phyloP scores from a whole-genome alignment of 2,888 invertebrate genomes.

The Carabus problematicus region DNA sequence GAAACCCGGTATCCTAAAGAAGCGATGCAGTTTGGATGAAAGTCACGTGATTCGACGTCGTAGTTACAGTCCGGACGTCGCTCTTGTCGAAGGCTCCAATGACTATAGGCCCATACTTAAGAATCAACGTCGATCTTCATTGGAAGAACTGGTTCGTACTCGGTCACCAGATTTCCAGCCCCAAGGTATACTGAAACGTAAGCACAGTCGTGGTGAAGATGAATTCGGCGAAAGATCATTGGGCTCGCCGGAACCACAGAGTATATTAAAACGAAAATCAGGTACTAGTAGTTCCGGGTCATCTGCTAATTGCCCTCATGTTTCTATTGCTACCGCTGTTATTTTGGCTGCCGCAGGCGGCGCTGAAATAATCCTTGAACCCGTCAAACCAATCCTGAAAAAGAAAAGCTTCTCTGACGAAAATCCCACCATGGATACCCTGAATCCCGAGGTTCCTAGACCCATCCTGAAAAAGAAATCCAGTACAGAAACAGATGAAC shows the following conservation, averaged over 20 bases:
- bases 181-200: slow-evolving; percentile 74
- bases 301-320: slow-evolving; percentile 69
- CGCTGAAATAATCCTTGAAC: slow-evolving; percentile 55
- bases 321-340: slow-evolving; percentile 73
- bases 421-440: slow-evolving; percentile 63
- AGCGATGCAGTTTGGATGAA: slow-evolving; percentile 83
- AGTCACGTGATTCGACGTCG: slow-evolving; percentile 73
- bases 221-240: slow-evolving; percentile 67
- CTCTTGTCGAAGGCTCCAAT: slow-evolving; percentile 64
- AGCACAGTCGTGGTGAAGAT: slow-evolving; percentile 70
- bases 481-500: slow-evolving; percentile 76
- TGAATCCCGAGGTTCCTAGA: slow-evolving; percentile 64
- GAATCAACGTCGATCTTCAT: slow-evolving; percentile 71
- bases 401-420: slow-evolving; percentile 81
- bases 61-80: slow-evolving; percentile 75
- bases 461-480: slow-evolving; percentile 90
- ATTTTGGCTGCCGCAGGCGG: slow-evolving; percentile 70
- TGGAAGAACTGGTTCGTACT: slow-evolving; percentile 73
- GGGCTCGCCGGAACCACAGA: slow-evolving; percentile 74
- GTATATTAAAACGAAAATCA: slow-evolving; percentile 81
- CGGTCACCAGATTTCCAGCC: slow-evolving; percentile 71
- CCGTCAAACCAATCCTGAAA: slow-evolving; percentile 80
- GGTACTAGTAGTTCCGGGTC: slow-evolving; percentile 71
- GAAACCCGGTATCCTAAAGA: slow-evolving; percentile 82
- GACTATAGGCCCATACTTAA: slow-evolving; percentile 73